Percentiles rank a stretch among this genome's conserved stretches.
Evolutionary conservation across 2,888 invertebrate genomes (phyloP).

Genomic region (Thyatira batis): DNA sequence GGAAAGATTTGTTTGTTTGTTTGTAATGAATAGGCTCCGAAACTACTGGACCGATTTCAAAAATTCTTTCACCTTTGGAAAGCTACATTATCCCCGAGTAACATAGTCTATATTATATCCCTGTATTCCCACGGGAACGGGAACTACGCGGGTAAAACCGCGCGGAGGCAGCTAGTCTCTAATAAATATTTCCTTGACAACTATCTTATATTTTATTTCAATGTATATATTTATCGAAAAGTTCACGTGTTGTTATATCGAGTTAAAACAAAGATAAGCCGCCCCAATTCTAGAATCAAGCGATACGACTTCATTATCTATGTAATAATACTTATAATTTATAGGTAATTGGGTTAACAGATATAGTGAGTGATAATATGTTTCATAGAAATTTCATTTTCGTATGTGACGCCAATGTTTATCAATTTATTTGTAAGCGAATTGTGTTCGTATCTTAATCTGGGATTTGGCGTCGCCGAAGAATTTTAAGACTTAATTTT

Average conservation of each 20-base stretch:
- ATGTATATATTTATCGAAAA: constrained; percentile 4
- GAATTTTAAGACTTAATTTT: not conserved
- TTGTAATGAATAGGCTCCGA: no score
- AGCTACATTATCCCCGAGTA: no score
- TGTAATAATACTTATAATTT: constrained; percentile 55
- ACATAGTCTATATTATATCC: no score
- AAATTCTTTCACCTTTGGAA: no score
- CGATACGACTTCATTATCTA: constrained; percentile 39
- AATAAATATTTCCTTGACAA: constrained; percentile 29
- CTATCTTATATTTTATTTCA: constrained; percentile 18
- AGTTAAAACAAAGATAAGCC: constrained; percentile 20
- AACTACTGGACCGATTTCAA: no score
- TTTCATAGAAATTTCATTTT: constrained; percentile 2
- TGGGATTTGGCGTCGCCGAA: not conserved
- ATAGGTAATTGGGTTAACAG: constrained; percentile 67
- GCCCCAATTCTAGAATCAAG: constrained; percentile 46
- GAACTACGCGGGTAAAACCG: constrained; percentile 22
- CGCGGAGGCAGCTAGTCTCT: not conserved
- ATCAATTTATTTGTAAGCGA: not conserved
- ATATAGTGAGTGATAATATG: constrained; percentile 22
- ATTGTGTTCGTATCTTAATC: not conserved
- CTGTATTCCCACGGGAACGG: no score
- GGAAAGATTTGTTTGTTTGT: no score
- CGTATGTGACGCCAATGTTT: not conserved
- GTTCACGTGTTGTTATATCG: constrained; percentile 14